phyloP scores from a whole-genome alignment of 1,140 invertebrate genomes.

The Sarcophaga bullata region DNA sequence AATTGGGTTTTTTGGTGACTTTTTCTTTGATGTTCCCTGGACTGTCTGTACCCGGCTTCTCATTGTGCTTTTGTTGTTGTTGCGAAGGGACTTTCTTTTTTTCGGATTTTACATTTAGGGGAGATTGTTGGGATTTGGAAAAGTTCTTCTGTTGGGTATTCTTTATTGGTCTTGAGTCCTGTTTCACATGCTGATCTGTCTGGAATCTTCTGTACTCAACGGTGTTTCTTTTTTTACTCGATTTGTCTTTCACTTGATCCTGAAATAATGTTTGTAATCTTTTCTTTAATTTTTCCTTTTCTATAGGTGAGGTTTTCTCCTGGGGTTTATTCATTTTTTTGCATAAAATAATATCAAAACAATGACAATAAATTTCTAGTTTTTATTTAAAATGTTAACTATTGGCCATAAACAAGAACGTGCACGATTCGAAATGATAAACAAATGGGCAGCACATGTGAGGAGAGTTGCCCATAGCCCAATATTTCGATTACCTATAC shows the following conservation, averaged over 20 bases:
- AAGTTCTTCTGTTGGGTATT: too few species aligned
- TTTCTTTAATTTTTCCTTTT: conserved; percentile 27
- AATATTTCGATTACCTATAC: too few species aligned
- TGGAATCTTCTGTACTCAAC: neutral
- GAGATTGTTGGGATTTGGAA: too few species aligned
- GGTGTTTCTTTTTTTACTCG: neutral
- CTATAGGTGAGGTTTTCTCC: neutral
- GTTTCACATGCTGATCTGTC: neutral
- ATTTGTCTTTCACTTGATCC: neutral
- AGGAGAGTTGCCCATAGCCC: neutral
- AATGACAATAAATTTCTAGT: neutral
- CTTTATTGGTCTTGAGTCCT: neutral
- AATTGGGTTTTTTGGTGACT: neutral
- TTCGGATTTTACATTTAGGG: too few species aligned
- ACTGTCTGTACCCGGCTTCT: neutral
- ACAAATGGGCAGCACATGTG: conserved; percentile 32
- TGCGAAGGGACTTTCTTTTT: too few species aligned
- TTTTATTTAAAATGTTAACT: neutral
- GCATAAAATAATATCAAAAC: neutral
- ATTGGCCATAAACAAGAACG: conserved; percentile 9
- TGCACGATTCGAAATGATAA: conserved; percentile 29
- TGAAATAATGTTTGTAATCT: neutral
- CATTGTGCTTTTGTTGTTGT: neutral
- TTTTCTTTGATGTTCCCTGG: neutral
- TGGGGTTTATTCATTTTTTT: neutral